These are phyloP conservation scores for Alaudala cheleensis DNA, from an alignment of 2,113 vertebrate species.

Conservation along the genomic window DNA sequence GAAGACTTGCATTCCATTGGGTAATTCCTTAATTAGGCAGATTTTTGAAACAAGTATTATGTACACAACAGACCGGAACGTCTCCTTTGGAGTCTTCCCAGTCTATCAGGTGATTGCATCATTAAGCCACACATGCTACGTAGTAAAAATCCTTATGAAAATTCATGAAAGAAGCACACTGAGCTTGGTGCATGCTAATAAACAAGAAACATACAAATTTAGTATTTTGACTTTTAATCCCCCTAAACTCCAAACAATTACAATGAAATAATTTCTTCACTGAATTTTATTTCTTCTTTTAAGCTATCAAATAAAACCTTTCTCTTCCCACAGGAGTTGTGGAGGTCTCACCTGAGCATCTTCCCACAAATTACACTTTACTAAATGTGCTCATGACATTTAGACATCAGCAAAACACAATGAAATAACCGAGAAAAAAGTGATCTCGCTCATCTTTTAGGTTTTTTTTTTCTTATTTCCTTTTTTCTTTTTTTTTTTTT, in stretches of 20 bases:
- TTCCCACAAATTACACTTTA: background rate
- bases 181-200: constrained; percentile 65
- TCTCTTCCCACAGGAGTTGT: background rate
- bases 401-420: background rate
- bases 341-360: background rate
- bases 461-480: no score
- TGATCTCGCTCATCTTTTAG: background rate
- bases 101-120: constrained; percentile 81
- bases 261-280: background rate
- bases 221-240: constrained; percentile 43
- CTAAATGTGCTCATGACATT: background rate
- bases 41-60: constrained; percentile 79
- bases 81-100: constrained; percentile 73
- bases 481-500: background rate
- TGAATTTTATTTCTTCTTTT: background rate
- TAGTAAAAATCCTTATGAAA: constrained; percentile 80
- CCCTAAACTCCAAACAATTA: constrained; percentile 37
- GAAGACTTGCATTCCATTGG: constrained; percentile 66
- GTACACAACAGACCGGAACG: constrained; percentile 80
- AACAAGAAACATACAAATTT: constrained; percentile 36
- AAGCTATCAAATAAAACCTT: background rate
- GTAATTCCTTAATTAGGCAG: constrained; percentile 80
- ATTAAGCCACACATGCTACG: constrained; percentile 78
- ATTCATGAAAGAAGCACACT: constrained; percentile 75
- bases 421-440: background rate